Conservation (phyloP, 2,113 vertebrate genomes). For the Pomatorhinus ruficollis region DNA sequence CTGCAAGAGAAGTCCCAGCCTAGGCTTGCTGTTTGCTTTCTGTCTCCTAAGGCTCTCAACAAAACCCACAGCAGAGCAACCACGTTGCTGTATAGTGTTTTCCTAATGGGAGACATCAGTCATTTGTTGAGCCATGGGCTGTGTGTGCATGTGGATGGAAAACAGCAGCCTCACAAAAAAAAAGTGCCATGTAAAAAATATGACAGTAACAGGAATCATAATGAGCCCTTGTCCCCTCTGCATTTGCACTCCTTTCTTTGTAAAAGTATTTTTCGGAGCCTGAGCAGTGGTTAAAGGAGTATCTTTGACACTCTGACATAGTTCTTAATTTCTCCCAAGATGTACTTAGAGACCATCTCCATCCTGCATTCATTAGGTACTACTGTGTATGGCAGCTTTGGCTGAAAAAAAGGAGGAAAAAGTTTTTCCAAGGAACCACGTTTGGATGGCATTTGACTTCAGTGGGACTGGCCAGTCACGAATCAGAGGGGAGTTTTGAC, state of each 20-base stretch:
- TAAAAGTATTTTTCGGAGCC: neutral
- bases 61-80: neutral
- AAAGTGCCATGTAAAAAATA: neutral
- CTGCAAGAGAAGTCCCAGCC: neutral
- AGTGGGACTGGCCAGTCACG: neutral
- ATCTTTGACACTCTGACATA: neutral
- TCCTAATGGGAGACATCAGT: neutral
- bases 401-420: neutral
- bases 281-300: neutral
- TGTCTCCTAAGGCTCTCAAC: neutral
- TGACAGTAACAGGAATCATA: neutral
- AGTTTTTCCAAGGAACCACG: neutral
- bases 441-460: neutral
- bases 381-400: neutral
- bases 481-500: neutral
- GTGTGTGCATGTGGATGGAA: neutral
- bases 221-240: neutral
- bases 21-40: neutral
- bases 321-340: neutral
- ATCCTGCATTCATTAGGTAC: neutral
- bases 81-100: fast-evolving
- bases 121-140: neutral
- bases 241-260: neutral
- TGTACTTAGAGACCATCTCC: neutral
- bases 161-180: neutral